Evolutionary conservation across 1,140 invertebrate species (phyloP).

Genomic region (Hestina assimilis): DNA sequence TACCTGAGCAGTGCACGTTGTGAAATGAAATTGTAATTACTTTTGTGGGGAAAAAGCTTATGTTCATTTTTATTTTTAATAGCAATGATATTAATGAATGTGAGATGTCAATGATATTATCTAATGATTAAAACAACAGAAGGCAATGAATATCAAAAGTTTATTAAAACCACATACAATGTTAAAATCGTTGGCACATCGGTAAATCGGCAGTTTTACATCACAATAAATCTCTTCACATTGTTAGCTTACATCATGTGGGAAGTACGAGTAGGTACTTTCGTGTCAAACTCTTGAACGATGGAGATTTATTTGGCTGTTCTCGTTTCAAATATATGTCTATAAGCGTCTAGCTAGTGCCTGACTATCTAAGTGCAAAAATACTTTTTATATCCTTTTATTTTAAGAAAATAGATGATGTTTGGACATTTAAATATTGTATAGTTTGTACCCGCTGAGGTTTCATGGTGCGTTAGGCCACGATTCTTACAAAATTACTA

Average conservation of each 20-base stretch:
- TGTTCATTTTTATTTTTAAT: no score
- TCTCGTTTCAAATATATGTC: slow-evolving; percentile 3
- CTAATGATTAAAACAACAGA: slow-evolving; percentile 33
- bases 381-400: slow-evolving; percentile 53
- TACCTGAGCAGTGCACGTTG: no score
- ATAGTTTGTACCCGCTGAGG: slow-evolving; percentile 60
- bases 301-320: background rate
- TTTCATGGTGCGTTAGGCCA: slow-evolving; percentile 43
- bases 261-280: no score
- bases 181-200: slow-evolving; percentile 64
- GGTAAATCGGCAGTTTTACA: slow-evolving; percentile 39
- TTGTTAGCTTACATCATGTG: no score
- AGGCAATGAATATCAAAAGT: slow-evolving; percentile 55
- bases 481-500: slow-evolving; percentile 26
- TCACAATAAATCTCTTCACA: background rate
- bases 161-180: slow-evolving; percentile 66
- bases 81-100: no score
- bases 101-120: background rate
- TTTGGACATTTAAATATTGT: slow-evolving; percentile 46
- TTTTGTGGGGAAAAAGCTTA: no score
- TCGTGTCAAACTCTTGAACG: no score
- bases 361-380: slow-evolving; percentile 71
- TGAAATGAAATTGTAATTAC: no score
- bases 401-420: slow-evolving; percentile 66
- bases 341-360: slow-evolving; percentile 44